Evolutionary conservation across 2,113 vertebrate genomes (phyloP), one percentile per base, ranked within the genome.

Genomic region (Acrocephalus kingi): DNA sequence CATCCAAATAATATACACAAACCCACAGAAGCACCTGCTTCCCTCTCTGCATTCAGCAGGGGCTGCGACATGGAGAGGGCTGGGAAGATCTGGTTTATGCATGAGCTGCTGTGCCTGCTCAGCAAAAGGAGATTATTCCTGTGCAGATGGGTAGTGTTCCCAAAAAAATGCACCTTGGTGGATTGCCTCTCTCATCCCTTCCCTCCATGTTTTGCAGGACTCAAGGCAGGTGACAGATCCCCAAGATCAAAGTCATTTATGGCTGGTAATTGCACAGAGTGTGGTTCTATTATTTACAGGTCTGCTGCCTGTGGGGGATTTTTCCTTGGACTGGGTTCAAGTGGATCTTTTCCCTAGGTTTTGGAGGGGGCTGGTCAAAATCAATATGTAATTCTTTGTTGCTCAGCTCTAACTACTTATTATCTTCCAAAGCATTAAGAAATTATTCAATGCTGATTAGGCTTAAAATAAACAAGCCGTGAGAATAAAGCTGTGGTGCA

Each of bases 41-140:
- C 84, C 59, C 83, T 89, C 55, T 4, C 27, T 52, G 76, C 33
- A 11, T 84, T 90, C 84, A 61, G 80, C 5, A 1, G 74, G 63
- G 80, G 45, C 74, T 91, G 77, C 20, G 6, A 49, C 64, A 9
- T 6, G 30, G 85, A 18, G n/a, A 84, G 69, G 51, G n/a, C 61
- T 91, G 81, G 69, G 68, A 48, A 67, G 84, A 46, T 48, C 64
- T 89, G 90, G n/a, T 82, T 96, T 94, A 91, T 96, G 87, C 77
- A 87, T 69, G 77, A 97, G 89, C 81, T 68, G 41, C 91, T 82
- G 73, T 94, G 89, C 84, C 91, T 78, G 89, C 84, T 95, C 94
- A 94, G 89, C 89, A 91, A 73, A 91, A 91, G 85, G 73, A 81
- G 89, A 58, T 91, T 54, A 79, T 69, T 83, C 93, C 78, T 45